These are phyloP conservation scores for Thalpophila matura DNA, from an alignment of 2,888 invertebrate species.

Conservation along the genomic window DNA sequence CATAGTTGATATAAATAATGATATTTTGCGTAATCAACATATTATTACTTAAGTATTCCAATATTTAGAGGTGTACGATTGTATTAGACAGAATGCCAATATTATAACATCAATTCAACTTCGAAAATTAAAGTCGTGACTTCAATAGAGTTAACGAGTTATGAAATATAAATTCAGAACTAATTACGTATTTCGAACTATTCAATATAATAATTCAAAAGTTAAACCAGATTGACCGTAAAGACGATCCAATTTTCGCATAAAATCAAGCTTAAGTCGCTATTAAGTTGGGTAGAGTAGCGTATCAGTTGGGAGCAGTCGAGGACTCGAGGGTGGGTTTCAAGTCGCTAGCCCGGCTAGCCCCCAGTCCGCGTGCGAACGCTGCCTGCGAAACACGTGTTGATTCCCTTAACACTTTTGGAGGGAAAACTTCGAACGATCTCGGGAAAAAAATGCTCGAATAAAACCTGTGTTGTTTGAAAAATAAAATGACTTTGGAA, in stretches of 20 bases:
- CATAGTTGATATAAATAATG: conserved; percentile 25
- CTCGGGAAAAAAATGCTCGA: conserved; percentile 46
- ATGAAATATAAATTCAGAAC: conserved; percentile 6
- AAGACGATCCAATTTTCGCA: conserved; percentile 55
- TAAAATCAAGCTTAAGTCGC: conserved; percentile 72
- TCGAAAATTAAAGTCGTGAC: not conserved
- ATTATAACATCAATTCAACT: conserved; percentile 1
- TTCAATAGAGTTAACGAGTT: conserved; percentile 10
- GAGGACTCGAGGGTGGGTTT: conserved; percentile 41
- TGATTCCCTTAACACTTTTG: conserved; percentile 57
- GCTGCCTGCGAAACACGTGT: conserved; percentile 69
- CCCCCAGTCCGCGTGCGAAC: conserved; percentile 72
- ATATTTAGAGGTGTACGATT: conserved; percentile 32
- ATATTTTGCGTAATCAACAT: conserved; percentile 40
- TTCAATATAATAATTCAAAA: conserved; percentile 53
- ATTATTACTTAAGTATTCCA: conserved; percentile 29
- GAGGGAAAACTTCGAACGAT: conserved; percentile 84
- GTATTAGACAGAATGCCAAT: conserved; percentile 10
- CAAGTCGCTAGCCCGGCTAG: conserved; percentile 30
- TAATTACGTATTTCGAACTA: conserved; percentile 32
- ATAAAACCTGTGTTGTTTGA: conserved; percentile 25
- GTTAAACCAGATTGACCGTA: conserved; percentile 55
- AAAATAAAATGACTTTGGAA: conserved; percentile 58
- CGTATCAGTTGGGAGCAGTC: conserved; percentile 57
- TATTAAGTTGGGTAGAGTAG: conserved; percentile 62